These are phyloP conservation scores for Pomatostomus ruficeps DNA, from an alignment of 2,113 vertebrate genomes.

Conservation along the genomic window DNA sequence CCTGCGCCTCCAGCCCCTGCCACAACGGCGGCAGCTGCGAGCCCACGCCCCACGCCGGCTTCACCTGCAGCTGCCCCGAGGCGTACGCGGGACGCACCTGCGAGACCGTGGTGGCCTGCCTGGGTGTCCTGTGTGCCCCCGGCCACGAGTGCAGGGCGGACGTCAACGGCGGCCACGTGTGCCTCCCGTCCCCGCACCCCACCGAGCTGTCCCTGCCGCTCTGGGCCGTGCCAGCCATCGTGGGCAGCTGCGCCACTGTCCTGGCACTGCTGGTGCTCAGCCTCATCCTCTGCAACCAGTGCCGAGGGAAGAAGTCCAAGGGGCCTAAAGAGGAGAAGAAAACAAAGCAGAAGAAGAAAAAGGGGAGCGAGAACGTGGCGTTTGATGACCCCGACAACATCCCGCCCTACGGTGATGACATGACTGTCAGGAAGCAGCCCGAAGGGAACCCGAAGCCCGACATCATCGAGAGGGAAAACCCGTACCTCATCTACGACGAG, in stretches of 20 bases:
- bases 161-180: conserved; percentile 74
- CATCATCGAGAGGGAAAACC: conserved; percentile 96
- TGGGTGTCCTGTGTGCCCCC: conserved; percentile 81
- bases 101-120: conserved; percentile 84
- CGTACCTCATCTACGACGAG: conserved; percentile 95
- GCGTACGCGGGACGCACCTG: conserved; percentile 82
- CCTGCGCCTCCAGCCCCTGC: conserved; percentile 88
- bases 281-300: conserved; percentile 93
- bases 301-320: conserved; percentile 79
- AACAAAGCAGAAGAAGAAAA: conserved; percentile 94
- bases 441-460: conserved; percentile 97
- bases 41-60: conserved; percentile 71
- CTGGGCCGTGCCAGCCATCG: conserved; percentile 95
- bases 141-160: conserved; percentile 79
- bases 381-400: conserved; percentile 96
- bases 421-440: conserved; percentile 93
- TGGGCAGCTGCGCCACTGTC: conserved; percentile 88
- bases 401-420: conserved; percentile 90
- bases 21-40: conserved; percentile 90
- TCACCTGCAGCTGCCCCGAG: conserved; percentile 88
- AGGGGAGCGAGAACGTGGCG: conserved; percentile 94
- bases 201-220: conserved; percentile 84
- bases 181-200: conserved; percentile 61
- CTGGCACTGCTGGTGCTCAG: conserved; percentile 89
- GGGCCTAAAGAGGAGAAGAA: conserved; percentile 87